Evolutionary conservation across 2,888 invertebrate genomes (phyloP), one percentile per base, ranked within the genome.

Genomic region (Alviniconcha strummeri): DNA sequence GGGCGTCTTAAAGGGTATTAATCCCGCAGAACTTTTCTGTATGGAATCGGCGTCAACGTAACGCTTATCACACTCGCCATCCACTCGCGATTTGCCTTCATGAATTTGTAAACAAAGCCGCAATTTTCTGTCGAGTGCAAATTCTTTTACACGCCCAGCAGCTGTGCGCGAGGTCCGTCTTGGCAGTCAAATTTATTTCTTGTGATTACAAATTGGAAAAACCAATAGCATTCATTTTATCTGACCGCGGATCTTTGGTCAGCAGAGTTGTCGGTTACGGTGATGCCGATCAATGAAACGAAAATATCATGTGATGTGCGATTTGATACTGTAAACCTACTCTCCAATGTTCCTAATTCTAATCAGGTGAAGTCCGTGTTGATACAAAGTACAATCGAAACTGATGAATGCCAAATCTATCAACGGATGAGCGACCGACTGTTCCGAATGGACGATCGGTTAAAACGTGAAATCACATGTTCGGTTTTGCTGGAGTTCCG

Each of bases 111-210:
- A 78, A 78, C 52, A 60, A 57, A 64, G 64, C 52, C 60, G 57
- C 78, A 19, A 78, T 78, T 78, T 78, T 78, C 78, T 64, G 78
- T 64, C 78, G 57, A 78, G 78, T 78, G 78, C 78, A 78, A 78
- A 78, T 78, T 78, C 78, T 78, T 78, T 78, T 78, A 64, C 78
- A 78, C 57, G 57, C 36, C 57, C 56, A 57, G 78, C 78, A 60
- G 64, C 64, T 52, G 19, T 36, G n/a, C 56, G 55, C 77, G 78
- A 36, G 13, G 78, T 64, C 78, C 78, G 60, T 64, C 60, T 78
- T 11, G 52, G 52, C 52, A 60, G 19, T 5, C 9, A 17, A 52
- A 64, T 64, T 5, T 36, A 36, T 60, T 52, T 36, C 52, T 19
- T 5, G 36, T 5, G 78, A 78, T 78, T 57, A 57, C 17, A 52